A percentile compares a stretch with the other conserved stretches of the same genome.
Conservation (phyloP, 2,888 invertebrate genomes). For the Tiphia femorata region DNA sequence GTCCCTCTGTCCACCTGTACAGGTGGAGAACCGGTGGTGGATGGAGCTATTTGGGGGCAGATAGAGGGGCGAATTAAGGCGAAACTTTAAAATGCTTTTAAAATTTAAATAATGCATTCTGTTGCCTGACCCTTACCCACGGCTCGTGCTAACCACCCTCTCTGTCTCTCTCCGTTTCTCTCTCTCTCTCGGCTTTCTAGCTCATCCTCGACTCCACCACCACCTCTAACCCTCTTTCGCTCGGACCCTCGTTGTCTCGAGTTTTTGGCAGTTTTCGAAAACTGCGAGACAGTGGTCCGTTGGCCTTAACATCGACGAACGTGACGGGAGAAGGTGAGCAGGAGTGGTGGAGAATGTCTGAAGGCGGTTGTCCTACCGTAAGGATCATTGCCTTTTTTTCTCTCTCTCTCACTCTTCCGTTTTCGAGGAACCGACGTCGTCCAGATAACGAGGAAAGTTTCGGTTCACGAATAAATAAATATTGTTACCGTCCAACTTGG, state of each 20-base stretch:
- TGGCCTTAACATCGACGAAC: slow-evolving; percentile 32
- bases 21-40: slow-evolving; percentile 8
- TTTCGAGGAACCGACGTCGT: too few relatives aligned
- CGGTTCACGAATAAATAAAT: too few relatives aligned
- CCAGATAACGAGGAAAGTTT: too few relatives aligned
- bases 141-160: neutral
- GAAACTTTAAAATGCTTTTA: slow-evolving; percentile 67
- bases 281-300: slow-evolving; percentile 25
- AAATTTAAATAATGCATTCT: slow-evolving; percentile 67
- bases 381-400: too few relatives aligned
- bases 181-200: slow-evolving; percentile 14
- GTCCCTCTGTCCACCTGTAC: slow-evolving; percentile 1
- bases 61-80: slow-evolving; percentile 59
- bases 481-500: too few relatives aligned
- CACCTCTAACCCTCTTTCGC: slow-evolving; percentile 22
- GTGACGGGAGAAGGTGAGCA: slow-evolving; percentile 8
- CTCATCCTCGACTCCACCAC: too few relatives aligned
- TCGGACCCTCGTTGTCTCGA: slow-evolving; percentile 48
- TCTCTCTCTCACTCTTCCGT: too few relatives aligned
- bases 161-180: too few relatives aligned
- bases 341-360: neutral
- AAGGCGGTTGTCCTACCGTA: too few relatives aligned
- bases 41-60: too few relatives aligned
- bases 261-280: slow-evolving; percentile 47
- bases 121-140: slow-evolving; percentile 35